Conservation (phyloP, 2,113 vertebrate genomes). For the Gulo gulo region DNA sequence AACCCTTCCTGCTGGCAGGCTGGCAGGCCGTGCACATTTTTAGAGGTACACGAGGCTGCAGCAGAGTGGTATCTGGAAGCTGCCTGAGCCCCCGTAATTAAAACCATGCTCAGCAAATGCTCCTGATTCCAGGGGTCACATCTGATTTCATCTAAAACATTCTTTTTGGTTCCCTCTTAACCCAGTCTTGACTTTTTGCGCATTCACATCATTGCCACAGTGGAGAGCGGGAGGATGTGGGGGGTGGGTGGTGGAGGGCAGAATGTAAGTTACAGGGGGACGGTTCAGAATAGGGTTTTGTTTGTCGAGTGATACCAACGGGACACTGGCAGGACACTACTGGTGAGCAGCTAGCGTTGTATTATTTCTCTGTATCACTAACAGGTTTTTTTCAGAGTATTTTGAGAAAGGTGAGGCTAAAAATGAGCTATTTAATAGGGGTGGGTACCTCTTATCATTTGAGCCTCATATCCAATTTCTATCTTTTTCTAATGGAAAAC, state of each 20-base stretch:
- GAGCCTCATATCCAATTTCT: not conserved
- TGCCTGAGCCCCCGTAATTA: constrained; percentile 76
- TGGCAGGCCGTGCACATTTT: constrained; percentile 58
- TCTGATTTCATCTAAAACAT: constrained; percentile 77
- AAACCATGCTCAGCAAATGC: constrained; percentile 69
- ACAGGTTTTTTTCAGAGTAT: not conserved
- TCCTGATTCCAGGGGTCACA: constrained; percentile 75
- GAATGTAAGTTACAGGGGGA: not conserved
- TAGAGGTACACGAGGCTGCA: constrained; percentile 40
- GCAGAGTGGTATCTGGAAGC: constrained; percentile 55
- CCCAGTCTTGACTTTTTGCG: constrained; percentile 58
- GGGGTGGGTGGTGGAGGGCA: not conserved
- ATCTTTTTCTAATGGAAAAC: constrained; percentile 32
- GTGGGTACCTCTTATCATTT: not conserved
- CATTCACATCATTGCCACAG: constrained; percentile 1
- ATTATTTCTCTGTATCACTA: not conserved
- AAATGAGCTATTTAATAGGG: not conserved
- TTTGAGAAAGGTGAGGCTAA: not conserved
- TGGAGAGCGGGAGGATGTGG: not conserved
- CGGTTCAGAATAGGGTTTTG: not conserved
- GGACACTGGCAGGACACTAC: not conserved
- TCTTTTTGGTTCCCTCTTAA: constrained; percentile 68
- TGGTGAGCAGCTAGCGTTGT: no score
- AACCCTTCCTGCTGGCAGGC: constrained; percentile 77
- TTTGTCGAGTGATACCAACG: not conserved